Evolutionary conservation across 2,888 invertebrate species (phyloP), one percentile per base, ranked within the genome.

Genomic region (Eupithecia dodoneata): DNA sequence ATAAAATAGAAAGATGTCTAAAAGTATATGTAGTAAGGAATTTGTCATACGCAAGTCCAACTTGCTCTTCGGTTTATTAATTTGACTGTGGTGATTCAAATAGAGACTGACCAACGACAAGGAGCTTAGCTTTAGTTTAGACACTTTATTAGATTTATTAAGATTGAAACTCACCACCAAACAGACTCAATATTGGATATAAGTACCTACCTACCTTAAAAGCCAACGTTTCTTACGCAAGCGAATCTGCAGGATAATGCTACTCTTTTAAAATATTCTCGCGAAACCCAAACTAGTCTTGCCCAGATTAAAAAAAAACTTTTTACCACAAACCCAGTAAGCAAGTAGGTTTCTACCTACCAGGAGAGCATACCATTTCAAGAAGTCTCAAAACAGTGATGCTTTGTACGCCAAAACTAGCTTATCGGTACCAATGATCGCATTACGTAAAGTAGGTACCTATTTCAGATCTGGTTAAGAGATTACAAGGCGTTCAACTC

Each of bases 401-500:
- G 72, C 63, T 67, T 12, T 6, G 73, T 41, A n/a, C 65, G 63
- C 47, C 65, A 80, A 79, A 80, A 74, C 76, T 74, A 69, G 75
- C 78, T 76, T 80, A 82, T 82, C 82, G 9, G 65, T 55, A 75
- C 67, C 69, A 63, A 65, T 66, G 67, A 81, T 82, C 81, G 71
- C 79, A 79, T 81, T 81, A 81, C 79, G 81, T 77, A 79, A 81
- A 80, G 76, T 74, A 81, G 59, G 59, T 63, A 63, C 63, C 63
- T 63, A 63, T 80, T 77, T 74, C 10, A 77, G 81, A 82, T 82
- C 79, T 82, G 78, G 81, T 83, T 79, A 79, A 76, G 30, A 81
- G 83, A 83, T 83, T 77, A 74, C 13, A 63, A 76, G 77, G 71
- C 83, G 73, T 81, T 81, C 78, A 83, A 79, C 83, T 71, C 63